Base-by-base conservation (phyloP, 1,140 invertebrate species). In the Dufourea novaeangliae region DNA sequence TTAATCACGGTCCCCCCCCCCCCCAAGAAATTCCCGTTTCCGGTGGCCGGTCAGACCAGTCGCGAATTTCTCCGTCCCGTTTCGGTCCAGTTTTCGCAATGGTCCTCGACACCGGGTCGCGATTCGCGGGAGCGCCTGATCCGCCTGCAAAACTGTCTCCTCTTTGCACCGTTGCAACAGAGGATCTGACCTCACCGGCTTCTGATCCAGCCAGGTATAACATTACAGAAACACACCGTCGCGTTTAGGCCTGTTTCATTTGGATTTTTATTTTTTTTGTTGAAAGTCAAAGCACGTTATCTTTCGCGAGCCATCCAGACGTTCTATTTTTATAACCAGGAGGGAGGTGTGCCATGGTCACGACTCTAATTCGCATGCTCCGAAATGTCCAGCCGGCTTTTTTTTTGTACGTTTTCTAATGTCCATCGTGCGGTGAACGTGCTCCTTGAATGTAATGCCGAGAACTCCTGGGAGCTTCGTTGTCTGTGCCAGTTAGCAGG, bases 221-320 rank as follows among this genome's bases (percentile, higher is more conserved):
- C 72, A 83, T 71, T 83, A 80, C 80, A 77, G 66, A 71, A 71
- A 84, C 74, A 46, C 50, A n/a, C 6, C 25, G 54, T 61, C 25
- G 11, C 44, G 54, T 57, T 59, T 41, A 25, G n/a, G 37, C 50
- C n/a, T 22, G 61, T 8, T 11, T 37, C 32, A n/a, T n/a, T n/a
- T n/a, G n/a, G n/a, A n/a, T 29, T 32, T 29, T 59, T n/a, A 20
- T 56, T 11, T 39, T 66, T 34, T 34, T 66, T 54, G 64, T 59
- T 69, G 54, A 44, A 71, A 78, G 75, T 46, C 66, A 32, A 22
- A 54, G 20, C 66, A 68, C 74, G 66, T 83, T 82, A 59, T 32
- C 44, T 41, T 29, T 34, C 62, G 27, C 62, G 46, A 10, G 61
- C 4, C 39, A 76, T 67, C 50, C 50, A 39, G 63, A 57, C 56